phyloP scores from a whole-genome alignment of 1,140 invertebrate genomes.

The Gryon sp. region DNA sequence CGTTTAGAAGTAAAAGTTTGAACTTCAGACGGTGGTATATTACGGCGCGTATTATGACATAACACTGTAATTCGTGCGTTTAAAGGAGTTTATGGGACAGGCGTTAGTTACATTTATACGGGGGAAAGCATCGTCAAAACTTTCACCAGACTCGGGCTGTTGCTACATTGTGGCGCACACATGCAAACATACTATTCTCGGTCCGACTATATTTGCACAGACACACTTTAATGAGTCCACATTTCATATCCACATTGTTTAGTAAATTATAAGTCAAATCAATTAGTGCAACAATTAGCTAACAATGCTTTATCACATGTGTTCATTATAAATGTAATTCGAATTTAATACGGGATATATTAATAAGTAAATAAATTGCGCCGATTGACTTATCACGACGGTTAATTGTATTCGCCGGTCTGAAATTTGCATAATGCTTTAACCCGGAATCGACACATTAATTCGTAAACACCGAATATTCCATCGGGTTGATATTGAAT shows the following conservation, averaged over 20 bases:
- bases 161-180: constrained; percentile 64
- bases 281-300: constrained; percentile 46
- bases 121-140: constrained; percentile 74
- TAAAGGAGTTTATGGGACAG: constrained; percentile 72
- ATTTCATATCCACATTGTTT: constrained; percentile 54
- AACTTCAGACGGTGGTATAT: constrained; percentile 37
- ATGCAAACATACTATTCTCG: constrained; percentile 21
- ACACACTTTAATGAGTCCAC: constrained; percentile 45
- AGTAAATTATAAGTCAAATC: constrained; percentile 43
- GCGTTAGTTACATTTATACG: constrained; percentile 67
- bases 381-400: constrained; percentile 50
- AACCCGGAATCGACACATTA: constrained; percentile 32
- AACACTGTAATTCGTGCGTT: constrained; percentile 73
- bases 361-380: constrained; percentile 44
- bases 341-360: constrained; percentile 27
- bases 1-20: constrained; percentile 49
- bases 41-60: constrained; percentile 69
- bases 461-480: constrained; percentile 39
- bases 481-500: constrained; percentile 25
- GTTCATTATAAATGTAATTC: too few species aligned
- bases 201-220: constrained; percentile 39
- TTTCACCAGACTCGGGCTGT: constrained; percentile 71
- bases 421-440: constrained; percentile 44
- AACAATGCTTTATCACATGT: constrained; percentile 22
- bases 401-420: constrained; percentile 22